These are phyloP conservation scores for Neogobius melanostomus DNA, from an alignment of 2,113 vertebrate genomes.

Conservation along the genomic window DNA sequence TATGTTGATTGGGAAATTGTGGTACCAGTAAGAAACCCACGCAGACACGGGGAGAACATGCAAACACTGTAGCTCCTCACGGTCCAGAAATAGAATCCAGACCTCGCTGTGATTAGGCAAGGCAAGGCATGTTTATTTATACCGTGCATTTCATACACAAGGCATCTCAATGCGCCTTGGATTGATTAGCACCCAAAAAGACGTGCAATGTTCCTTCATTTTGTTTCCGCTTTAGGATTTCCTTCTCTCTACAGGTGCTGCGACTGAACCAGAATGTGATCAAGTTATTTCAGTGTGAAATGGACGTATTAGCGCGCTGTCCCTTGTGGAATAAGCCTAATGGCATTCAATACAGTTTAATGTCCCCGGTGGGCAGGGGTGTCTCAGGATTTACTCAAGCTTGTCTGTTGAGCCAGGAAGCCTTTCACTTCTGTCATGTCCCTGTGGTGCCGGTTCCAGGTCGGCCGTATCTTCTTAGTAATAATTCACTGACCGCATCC, in stretches of 20 bases:
- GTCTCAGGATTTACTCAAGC: constrained; percentile 37
- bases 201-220: neutral
- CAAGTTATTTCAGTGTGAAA: constrained; percentile 43
- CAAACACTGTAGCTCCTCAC: too few species aligned
- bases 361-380: constrained; percentile 58
- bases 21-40: too few species aligned
- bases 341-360: constrained; percentile 49
- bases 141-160: too few species aligned
- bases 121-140: too few species aligned
- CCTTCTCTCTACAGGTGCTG: constrained; percentile 1
- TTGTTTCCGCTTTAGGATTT: constrained; percentile 4
- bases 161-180: too few species aligned
- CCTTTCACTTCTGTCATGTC: constrained; percentile 57
- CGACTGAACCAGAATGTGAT: constrained; percentile 32
- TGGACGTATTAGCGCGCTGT: constrained; percentile 30
- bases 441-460: constrained; percentile 39
- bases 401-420: constrained; percentile 44
- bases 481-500: constrained; percentile 70
- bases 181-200: neutral
- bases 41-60: too few species aligned
- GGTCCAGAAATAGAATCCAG: too few species aligned
- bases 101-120: too few species aligned
- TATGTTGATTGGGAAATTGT: too few species aligned
- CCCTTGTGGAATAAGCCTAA: constrained; percentile 45
- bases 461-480: constrained; percentile 74